Percentiles rank a stretch among this genome's conserved stretches.
phyloP scores from a whole-genome alignment of 2,113 vertebrate genomes.

The Picathartes gymnocephalus region DNA sequence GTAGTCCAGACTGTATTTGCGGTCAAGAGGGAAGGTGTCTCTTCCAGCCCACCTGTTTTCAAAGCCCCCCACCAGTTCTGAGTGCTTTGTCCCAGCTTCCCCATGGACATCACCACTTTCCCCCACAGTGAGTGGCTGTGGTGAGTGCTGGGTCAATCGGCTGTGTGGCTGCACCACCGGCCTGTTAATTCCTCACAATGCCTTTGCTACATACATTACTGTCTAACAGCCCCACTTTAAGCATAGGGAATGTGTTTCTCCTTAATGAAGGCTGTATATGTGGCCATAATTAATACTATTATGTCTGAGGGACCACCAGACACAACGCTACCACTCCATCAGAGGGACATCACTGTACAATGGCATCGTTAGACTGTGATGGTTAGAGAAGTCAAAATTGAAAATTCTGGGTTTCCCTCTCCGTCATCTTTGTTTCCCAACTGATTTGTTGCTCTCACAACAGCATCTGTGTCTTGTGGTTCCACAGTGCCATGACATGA shows the following conservation, averaged over 20 bases:
- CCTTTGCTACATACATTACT: rapidly evolving
- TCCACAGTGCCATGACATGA: neutral
- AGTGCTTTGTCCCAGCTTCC: neutral
- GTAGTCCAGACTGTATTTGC: neutral
- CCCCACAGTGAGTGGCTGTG: rapidly evolving
- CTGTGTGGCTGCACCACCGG: neutral
- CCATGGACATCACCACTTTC: neutral
- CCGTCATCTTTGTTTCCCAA: neutral
- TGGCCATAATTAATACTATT: neutral
- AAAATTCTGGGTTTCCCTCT: neutral
- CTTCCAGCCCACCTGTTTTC: neutral
- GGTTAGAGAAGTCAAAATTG: neutral
- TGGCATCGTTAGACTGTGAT: neutral
- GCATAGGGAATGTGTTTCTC: neutral
- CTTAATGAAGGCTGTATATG: neutral
- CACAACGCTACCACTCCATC: neutral
- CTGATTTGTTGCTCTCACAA: neutral
- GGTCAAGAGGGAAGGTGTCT: neutral
- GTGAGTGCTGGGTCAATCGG: neutral
- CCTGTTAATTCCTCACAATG: neutral
- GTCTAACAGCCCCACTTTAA: neutral
- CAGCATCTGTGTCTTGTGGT: neutral
- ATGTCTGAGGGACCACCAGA: neutral
- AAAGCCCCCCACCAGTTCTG: neutral
- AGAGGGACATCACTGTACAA: rapidly evolving